Evolutionary conservation across 2,888 invertebrate species (phyloP).

Genomic region (Noctua janthe): DNA sequence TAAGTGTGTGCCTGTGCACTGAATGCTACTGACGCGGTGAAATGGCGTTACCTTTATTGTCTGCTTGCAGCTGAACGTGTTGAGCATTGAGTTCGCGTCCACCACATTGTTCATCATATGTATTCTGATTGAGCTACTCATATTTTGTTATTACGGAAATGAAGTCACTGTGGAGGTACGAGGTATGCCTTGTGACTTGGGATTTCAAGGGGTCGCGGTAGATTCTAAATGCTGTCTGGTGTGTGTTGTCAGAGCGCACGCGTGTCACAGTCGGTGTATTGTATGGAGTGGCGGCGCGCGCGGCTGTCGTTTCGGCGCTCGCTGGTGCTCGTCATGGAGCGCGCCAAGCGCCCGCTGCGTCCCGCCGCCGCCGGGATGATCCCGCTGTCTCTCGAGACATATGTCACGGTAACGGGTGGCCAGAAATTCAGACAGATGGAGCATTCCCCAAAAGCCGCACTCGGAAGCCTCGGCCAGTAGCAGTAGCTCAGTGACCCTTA

Average conservation of each 20-base stretch:
- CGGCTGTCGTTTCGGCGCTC: constrained; percentile 72
- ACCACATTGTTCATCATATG: constrained; percentile 86
- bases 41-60: not conserved
- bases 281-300: constrained; percentile 78
- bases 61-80: constrained; percentile 71
- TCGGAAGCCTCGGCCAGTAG: constrained; percentile 79
- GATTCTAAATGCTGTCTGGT: not conserved
- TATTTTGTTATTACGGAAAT: constrained; percentile 90
- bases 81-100: constrained; percentile 84
- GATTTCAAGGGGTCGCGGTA: not conserved
- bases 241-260: constrained; percentile 80
- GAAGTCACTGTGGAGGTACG: constrained; percentile 87
- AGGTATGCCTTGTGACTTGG: not conserved
- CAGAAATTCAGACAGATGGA: constrained; percentile 76
- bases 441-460: constrained; percentile 80
- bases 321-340: constrained; percentile 85
- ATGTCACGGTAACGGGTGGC: constrained; percentile 21
- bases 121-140: constrained; percentile 86
- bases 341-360: constrained; percentile 85
- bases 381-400: constrained; percentile 82
- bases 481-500: constrained; percentile 66
- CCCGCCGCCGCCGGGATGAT: constrained; percentile 87
- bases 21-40: too few species aligned
- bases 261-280: constrained; percentile 83
- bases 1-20: constrained; percentile 64